Conservation (phyloP, 2,797 vertebrate species). For the Spondyliosoma cantharus region DNA sequence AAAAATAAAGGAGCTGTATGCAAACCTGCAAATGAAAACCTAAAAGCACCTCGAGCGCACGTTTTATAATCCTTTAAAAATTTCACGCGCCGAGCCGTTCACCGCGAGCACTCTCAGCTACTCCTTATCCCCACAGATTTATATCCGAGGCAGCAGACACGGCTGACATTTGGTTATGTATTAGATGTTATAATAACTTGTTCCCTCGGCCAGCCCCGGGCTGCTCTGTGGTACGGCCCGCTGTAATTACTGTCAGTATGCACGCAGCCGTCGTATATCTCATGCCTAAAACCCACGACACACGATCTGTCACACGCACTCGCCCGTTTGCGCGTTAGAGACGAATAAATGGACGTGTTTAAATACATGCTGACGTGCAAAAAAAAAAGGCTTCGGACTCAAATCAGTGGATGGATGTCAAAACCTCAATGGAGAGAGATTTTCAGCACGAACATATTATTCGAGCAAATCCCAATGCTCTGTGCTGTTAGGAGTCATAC, state of each 20-base stretch:
- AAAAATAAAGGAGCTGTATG: background rate
- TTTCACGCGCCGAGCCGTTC: constrained; percentile 9
- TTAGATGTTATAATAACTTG: constrained; percentile 76
- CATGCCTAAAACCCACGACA: constrained; percentile 42
- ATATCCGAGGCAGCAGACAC: constrained; percentile 56
- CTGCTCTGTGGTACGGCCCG: constrained; percentile 68
- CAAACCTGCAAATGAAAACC: constrained; percentile 51
- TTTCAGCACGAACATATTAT: constrained; percentile 51
- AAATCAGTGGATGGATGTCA: constrained; percentile 30
- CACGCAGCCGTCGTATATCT: constrained; percentile 68
- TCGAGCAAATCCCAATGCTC: constrained; percentile 5
- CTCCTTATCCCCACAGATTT: constrained; percentile 51
- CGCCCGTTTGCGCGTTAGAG: constrained; percentile 49
- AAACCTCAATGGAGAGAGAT: constrained; percentile 49
- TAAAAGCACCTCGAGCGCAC: constrained; percentile 30
- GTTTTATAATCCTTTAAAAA: constrained; percentile 33
- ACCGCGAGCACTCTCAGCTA: constrained; percentile 29
- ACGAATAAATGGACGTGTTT: constrained; percentile 56
- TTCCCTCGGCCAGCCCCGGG: constrained; percentile 56
- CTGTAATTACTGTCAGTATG: constrained; percentile 80
- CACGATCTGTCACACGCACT: constrained; percentile 64
- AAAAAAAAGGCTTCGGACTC: constrained; percentile 11
- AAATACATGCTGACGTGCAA: constrained; percentile 56
- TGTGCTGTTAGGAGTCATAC: background rate
- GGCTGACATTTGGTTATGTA: constrained; percentile 73